Conservation (phyloP, 1,140 invertebrate species). For the Drosophila burlai region DNA sequence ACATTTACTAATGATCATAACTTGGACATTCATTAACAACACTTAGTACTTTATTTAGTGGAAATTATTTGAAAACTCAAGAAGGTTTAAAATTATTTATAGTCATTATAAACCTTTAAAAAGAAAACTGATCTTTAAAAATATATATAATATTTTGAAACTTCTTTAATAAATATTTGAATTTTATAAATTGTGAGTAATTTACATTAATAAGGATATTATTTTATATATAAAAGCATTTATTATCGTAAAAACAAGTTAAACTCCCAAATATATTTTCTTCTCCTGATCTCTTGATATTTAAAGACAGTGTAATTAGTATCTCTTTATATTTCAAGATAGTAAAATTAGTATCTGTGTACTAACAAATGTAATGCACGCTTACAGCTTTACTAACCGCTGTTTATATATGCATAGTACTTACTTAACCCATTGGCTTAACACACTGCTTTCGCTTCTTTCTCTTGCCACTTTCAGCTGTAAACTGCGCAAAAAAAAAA, state of each 20-base stretch:
- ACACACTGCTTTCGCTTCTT: constrained; percentile 46
- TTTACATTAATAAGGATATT: not conserved
- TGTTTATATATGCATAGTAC: constrained; percentile 17
- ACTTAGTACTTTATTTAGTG: not conserved
- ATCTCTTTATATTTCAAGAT: not conserved
- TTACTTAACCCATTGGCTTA: constrained; percentile 48
- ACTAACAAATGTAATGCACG: constrained; percentile 8
- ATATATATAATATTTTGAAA: too few relatives aligned
- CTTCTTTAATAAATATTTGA: too few relatives aligned
- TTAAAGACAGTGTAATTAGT: too few relatives aligned
- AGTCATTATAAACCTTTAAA: not conserved
- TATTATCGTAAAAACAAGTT: not conserved
- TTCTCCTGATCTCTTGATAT: not conserved
- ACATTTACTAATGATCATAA: not conserved
- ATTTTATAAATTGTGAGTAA: too few relatives aligned
- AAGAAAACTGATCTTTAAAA: too few relatives aligned
- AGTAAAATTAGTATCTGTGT: not conserved
- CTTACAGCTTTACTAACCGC: constrained; percentile 2
- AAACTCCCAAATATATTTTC: not conserved
- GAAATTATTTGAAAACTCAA: not conserved
- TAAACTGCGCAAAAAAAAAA: constrained; percentile 53
- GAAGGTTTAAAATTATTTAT: not conserved
- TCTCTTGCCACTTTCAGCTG: constrained; percentile 72
- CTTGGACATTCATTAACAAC: not conserved
- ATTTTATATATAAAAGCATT: not conserved